Evolutionary conservation across 1,140 invertebrate genomes (phyloP), one percentile per base, ranked within the genome.

Genomic region (Choristoneura fumiferana): DNA sequence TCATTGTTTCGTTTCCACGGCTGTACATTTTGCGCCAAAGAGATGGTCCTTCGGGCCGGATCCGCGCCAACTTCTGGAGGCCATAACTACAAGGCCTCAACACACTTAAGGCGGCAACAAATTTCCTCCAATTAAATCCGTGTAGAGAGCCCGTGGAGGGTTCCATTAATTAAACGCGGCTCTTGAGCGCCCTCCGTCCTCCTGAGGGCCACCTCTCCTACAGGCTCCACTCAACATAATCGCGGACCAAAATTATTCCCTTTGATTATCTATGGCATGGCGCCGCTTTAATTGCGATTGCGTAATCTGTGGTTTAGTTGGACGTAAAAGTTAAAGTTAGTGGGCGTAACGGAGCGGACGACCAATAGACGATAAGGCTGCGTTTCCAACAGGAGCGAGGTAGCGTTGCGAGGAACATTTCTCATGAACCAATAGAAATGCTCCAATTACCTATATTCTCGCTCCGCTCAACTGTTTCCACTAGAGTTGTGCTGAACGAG

Each of bases 101-200:
- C 39, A 29, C 59, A 34, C 49, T 61, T 61, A 61, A 61, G 59
- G 49, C 18, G 45, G 52, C 64, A 73, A 65, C 64, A 69, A 70
- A 73, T 73, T 76, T 75, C 67, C 74, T 69, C 68, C 76, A 81
- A 79, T 81, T 79, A 76, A 79, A 78, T 79, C 68, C 62, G 66
- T 67, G 78, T 68, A 74, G 66, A 49, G 43, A 66, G 61, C 63
- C 62, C 66, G 60, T 64, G 53, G 60, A 78, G 69, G 61, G 68
- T 69, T 67, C 63, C 70, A 71, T 77, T 82, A 80, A 82, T 82
- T 80, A 80, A 76, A 77, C 67, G 65, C 56, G 58, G 69, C 66
- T 61, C 71, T 73, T 65, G 63, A 71, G 43, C 70, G 57, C 58
- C 55, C 45, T 53, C 57, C 17, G 43, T 49, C 63, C 63, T 49